phyloP scores from a whole-genome alignment of 64 coral and sea anemone species.

The Porites australiensis region DNA sequence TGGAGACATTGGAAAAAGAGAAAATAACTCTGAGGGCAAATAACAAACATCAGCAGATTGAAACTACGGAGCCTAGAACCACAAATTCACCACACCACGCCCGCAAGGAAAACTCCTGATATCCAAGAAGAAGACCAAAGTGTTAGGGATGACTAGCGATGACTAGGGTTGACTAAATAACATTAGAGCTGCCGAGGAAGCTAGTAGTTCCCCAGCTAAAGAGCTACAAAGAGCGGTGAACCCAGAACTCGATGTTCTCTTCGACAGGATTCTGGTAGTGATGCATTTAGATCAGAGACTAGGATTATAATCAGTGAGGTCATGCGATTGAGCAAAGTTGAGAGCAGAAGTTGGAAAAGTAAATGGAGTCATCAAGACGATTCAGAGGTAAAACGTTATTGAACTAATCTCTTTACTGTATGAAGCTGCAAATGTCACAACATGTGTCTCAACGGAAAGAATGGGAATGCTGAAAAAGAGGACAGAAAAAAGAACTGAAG shows the following conservation, averaged over 20 bases:
- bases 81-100: background rate
- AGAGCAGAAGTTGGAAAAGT: no score
- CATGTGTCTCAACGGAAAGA: no score
- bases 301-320: background rate
- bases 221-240: constrained; percentile 1
- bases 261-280: background rate
- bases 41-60: background rate
- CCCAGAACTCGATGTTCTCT: constrained; percentile 38
- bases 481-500: no score
- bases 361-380: no score
- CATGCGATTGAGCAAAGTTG: no score
- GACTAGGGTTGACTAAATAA: background rate
- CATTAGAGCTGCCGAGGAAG: background rate
- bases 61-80: background rate
- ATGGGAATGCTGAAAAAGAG: no score
- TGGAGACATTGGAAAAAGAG: no score
- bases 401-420: no score
- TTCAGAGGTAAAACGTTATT: no score
- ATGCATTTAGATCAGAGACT: constrained; percentile 5
- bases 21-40: background rate
- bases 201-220: background rate
- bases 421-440: no score
- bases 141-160: background rate
- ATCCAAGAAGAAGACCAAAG: background rate
- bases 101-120: background rate